Percentiles rank a stretch among this genome's conserved stretches.
phyloP scores from a whole-genome alignment of 2,113 vertebrate species.

The Kryptolebias marmoratus region DNA sequence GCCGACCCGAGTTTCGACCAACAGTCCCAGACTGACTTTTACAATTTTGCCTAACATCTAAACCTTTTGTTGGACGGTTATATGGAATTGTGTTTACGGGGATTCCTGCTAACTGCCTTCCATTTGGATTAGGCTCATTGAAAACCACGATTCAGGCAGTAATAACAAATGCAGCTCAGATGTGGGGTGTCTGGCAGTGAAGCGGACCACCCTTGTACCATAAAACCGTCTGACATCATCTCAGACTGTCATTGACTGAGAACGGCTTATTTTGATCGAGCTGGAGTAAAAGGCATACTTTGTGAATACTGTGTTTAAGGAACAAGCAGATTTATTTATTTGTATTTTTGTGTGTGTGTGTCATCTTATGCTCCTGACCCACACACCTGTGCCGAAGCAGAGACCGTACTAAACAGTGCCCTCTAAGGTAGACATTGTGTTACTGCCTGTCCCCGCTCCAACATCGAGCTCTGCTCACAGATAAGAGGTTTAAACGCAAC shows the following conservation, averaged over 20 bases:
- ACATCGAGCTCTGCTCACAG: conserved; percentile 19
- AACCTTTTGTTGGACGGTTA: not conserved
- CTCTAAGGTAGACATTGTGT: conserved; percentile 62
- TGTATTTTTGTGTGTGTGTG: not conserved
- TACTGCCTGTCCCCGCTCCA: conserved; percentile 42
- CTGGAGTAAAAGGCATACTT: too few relatives aligned
- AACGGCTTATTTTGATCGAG: conserved; percentile 16
- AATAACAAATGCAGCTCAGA: conserved; percentile 54
- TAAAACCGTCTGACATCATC: conserved; percentile 60
- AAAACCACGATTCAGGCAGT: conserved; percentile 44
- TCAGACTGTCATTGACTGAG: conserved; percentile 26
- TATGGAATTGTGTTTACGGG: not conserved
- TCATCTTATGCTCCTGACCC: not conserved
- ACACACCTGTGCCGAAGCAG: conserved; percentile 11
- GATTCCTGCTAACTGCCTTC: conserved; percentile 2
- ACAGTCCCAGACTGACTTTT: not conserved
- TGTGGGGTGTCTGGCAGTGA: conserved; percentile 50
- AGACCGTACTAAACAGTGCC: conserved; percentile 65
- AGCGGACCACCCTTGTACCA: conserved; percentile 32
- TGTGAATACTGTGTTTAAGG: too few relatives aligned
- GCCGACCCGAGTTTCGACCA: not conserved
- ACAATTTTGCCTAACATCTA: not conserved
- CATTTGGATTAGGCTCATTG: conserved; percentile 23
- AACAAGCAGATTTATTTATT: too few relatives aligned
- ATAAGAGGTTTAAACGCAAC: conserved; percentile 7